Evolutionary conservation across 1,140 invertebrate genomes (phyloP).

Genomic region (Drosophila simulans): DNA sequence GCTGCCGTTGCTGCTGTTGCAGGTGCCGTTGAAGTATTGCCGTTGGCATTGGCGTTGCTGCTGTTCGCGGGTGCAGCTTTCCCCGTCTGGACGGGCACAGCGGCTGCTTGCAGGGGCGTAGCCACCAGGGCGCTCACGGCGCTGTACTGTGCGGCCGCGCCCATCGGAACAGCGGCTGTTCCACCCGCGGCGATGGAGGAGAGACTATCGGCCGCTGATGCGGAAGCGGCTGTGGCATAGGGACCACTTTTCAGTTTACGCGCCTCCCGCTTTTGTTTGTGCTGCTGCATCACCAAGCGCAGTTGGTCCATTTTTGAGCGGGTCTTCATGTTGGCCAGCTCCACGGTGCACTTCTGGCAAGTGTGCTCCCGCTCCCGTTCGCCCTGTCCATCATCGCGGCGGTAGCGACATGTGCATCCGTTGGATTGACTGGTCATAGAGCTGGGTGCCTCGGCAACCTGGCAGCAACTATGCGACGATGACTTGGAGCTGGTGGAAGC

Average conservation of each 20-base stretch:
- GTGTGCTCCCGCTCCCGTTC: constrained; percentile 62
- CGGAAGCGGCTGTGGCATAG: constrained; percentile 85
- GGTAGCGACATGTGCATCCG: constrained; percentile 79
- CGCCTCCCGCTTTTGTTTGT: constrained; percentile 91
- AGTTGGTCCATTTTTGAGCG: constrained; percentile 94
- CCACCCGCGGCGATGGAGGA: background rate
- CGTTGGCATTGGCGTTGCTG: constrained; percentile 1
- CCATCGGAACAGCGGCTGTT: background rate
- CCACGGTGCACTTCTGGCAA: constrained; percentile 85
- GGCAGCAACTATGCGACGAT: constrained; percentile 27
- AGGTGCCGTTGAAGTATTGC: constrained; percentile 12
- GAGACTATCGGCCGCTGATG: background rate
- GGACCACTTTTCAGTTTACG: constrained; percentile 90
- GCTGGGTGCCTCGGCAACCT: constrained; percentile 18
- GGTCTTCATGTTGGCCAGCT: constrained; percentile 91
- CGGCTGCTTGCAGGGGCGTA: constrained; percentile 18
- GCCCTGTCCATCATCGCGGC: constrained; percentile 33
- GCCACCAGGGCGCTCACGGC: constrained; percentile 57
- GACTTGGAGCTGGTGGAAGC: constrained; percentile 16
- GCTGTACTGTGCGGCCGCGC: constrained; percentile 38
- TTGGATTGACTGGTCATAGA: constrained; percentile 2
- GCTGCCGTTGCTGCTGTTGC: constrained; percentile 28
- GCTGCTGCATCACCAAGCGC: constrained; percentile 94
- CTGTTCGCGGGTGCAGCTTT: constrained; percentile 13
- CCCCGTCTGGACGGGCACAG: constrained; percentile 10